phyloP scores from a whole-genome alignment of 2,797 vertebrate genomes.

The Astyanax mexicanus region DNA sequence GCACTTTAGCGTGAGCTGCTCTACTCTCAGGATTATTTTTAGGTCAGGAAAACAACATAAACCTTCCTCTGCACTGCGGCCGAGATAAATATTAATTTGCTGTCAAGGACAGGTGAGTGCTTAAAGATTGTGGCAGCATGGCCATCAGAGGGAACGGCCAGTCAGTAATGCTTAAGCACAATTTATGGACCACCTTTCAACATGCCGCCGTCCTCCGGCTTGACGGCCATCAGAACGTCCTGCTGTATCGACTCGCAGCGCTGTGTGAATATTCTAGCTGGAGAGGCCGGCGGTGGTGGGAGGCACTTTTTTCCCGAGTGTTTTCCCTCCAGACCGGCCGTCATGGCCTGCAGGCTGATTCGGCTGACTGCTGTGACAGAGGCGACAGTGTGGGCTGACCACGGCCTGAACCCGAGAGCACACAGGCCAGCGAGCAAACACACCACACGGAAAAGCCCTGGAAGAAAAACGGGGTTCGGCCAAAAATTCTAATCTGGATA shows the following conservation, averaged over 20 bases:
- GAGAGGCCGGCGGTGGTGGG: background rate
- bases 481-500: background rate
- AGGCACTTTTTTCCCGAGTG: slow-evolving; percentile 29
- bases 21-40: slow-evolving; percentile 46
- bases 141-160: slow-evolving; percentile 38
- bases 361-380: slow-evolving; percentile 35
- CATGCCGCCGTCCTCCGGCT: background rate
- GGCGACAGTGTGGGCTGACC: slow-evolving; percentile 44
- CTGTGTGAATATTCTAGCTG: slow-evolving; percentile 26
- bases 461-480: background rate
- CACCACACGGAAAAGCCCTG: background rate
- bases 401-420: slow-evolving; percentile 46
- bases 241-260: slow-evolving; percentile 24
- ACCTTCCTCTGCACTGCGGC: slow-evolving; percentile 48
- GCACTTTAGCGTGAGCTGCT: background rate
- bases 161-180: slow-evolving; percentile 53
- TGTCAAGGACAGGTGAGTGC: slow-evolving; percentile 62
- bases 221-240: slow-evolving; percentile 16
- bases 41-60: slow-evolving; percentile 56
- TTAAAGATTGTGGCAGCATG: slow-evolving; percentile 47
- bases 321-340: slow-evolving; percentile 52
- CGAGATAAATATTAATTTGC: slow-evolving; percentile 62
- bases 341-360: slow-evolving; percentile 49
- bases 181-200: slow-evolving; percentile 50
- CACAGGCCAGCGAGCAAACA: slow-evolving; percentile 3